Percentiles rank a stretch among this genome's conserved stretches.
phyloP scores from a whole-genome alignment of 2,888 invertebrate genomes.

The Clistopyga incitator region DNA sequence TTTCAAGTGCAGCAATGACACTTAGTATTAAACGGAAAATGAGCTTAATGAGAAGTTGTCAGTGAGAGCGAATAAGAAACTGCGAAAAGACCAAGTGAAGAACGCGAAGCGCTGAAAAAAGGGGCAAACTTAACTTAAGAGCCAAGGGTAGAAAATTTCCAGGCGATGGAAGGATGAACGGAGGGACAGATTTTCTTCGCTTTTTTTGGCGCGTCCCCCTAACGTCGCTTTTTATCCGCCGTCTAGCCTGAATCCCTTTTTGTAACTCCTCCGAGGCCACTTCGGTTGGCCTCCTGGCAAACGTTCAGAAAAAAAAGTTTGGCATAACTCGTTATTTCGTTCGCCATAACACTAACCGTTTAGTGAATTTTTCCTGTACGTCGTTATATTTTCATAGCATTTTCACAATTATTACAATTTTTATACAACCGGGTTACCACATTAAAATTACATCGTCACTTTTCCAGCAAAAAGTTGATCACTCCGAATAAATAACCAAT shows the following conservation, averaged over 20 bases:
- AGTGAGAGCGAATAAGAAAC: conserved; percentile 70
- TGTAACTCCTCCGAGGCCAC: conserved; percentile 58
- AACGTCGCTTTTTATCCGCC: conserved; percentile 25
- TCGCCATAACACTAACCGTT: conserved; percentile 76
- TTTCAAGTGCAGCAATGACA: conserved; percentile 67
- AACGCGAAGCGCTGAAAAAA: conserved; percentile 41
- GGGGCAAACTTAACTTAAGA: conserved; percentile 44
- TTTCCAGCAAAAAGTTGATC: no score
- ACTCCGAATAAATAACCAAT: no score
- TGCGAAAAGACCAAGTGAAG: conserved; percentile 24
- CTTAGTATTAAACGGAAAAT: conserved; percentile 77
- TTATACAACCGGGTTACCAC: neutral
- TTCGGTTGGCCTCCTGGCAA: conserved; percentile 77
- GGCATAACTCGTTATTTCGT: conserved; percentile 79
- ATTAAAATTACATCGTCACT: neutral
- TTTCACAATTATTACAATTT: neutral
- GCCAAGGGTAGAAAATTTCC: conserved; percentile 71
- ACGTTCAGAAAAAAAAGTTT: conserved; percentile 76
- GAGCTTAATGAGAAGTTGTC: conserved; percentile 79
- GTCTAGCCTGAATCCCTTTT: conserved; percentile 58
- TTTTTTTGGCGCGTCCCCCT: conserved; percentile 35
- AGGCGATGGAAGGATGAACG: conserved; percentile 65
- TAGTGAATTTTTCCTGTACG: conserved; percentile 69
- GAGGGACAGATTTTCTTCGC: conserved; percentile 67
- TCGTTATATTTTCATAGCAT: neutral